phyloP scores from a whole-genome alignment of 2,113 vertebrate genomes.

The Podarcis cretensis region DNA sequence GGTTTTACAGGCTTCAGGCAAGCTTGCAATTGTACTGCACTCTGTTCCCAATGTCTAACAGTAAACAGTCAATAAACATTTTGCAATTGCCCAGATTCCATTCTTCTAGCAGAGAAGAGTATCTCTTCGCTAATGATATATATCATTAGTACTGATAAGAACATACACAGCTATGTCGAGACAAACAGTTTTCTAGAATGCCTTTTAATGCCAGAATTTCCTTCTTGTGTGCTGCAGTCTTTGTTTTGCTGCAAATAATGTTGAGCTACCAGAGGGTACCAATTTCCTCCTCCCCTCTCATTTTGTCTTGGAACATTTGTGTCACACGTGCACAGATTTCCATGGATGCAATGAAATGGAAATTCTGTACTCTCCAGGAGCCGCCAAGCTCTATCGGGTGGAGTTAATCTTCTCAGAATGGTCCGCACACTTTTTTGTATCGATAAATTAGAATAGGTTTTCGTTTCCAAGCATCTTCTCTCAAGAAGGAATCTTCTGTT shows the following conservation, averaged over 20 bases:
- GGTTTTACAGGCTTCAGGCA: slow-evolving; percentile 38
- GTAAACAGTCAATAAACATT: slow-evolving; percentile 60
- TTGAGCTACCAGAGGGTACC: slow-evolving; percentile 13
- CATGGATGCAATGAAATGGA: slow-evolving; percentile 43
- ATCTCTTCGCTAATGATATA: slow-evolving; percentile 24
- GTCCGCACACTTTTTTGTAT: neutral
- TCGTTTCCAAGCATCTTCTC: neutral
- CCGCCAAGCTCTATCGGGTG: slow-evolving; percentile 28
- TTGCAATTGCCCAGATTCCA: slow-evolving; percentile 19
- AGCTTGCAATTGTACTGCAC: slow-evolving; percentile 40
- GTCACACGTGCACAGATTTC: accelerated
- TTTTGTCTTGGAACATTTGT: accelerated
- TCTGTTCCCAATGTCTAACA: slow-evolving; percentile 39
- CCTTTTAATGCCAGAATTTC: neutral
- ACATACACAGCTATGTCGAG: neutral
- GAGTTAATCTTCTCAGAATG: slow-evolving; percentile 28
- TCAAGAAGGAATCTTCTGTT: neutral
- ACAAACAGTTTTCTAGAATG: neutral
- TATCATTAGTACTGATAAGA: neutral
- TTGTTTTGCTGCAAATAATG: neutral
- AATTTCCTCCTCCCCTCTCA: accelerated
- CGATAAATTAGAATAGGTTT: neutral
- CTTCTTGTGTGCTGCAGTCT: neutral
- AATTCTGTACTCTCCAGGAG: slow-evolving; percentile 22
- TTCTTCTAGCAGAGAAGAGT: slow-evolving; percentile 32